Conservation (phyloP, 2,888 invertebrate species). For the Drosophila conformis region DNA sequence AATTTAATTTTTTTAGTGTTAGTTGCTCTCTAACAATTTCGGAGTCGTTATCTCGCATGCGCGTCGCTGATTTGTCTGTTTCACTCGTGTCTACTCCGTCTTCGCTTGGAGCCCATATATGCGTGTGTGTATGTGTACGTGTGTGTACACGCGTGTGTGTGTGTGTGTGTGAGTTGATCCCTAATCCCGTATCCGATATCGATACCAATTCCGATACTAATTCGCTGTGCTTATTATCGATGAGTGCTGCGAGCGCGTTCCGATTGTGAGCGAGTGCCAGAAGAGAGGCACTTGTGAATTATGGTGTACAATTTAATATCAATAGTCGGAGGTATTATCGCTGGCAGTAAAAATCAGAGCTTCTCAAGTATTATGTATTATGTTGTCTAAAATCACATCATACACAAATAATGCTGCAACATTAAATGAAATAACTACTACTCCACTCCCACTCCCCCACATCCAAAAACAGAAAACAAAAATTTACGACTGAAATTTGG, state of each 20-base stretch:
- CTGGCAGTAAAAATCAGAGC: slow-evolving; percentile 59
- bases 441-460: not conserved
- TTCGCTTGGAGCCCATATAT: not conserved
- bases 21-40: slow-evolving; percentile 84
- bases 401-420: slow-evolving; percentile 22
- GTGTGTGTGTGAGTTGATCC: slow-evolving; percentile 21
- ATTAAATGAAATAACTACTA: slow-evolving; percentile 34
- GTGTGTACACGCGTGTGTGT: slow-evolving; percentile 26
- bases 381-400: slow-evolving; percentile 58
- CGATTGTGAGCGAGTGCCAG: slow-evolving; percentile 17
- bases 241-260: slow-evolving; percentile 7
- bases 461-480: not conserved
- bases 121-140: slow-evolving; percentile 24
- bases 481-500: slow-evolving; percentile 50
- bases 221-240: not conserved
- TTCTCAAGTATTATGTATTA: slow-evolving; percentile 47
- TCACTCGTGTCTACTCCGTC: slow-evolving; percentile 13
- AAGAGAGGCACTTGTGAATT: slow-evolving; percentile 44
- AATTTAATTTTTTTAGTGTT: slow-evolving; percentile 84
- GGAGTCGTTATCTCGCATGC: slow-evolving; percentile 84
- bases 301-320: slow-evolving; percentile 56
- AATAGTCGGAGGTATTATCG: slow-evolving; percentile 53
- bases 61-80: slow-evolving; percentile 66
- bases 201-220: slow-evolving; percentile 10
- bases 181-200: slow-evolving; percentile 5